These are phyloP conservation scores for Echinops telfairi DNA, from an alignment of 2,113 vertebrate species.

Conservation along the genomic window DNA sequence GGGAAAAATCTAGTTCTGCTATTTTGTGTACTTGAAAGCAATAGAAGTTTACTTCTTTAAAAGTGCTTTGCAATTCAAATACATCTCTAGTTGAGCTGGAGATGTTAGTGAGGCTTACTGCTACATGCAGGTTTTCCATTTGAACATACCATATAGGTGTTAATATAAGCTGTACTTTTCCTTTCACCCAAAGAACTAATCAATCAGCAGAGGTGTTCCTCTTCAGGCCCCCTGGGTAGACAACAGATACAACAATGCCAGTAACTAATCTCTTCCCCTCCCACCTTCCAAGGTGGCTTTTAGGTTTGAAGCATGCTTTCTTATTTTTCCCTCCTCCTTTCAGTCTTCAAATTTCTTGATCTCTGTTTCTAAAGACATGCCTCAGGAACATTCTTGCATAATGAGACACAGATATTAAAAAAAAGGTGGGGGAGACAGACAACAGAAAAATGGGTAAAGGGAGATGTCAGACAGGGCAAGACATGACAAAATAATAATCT, in stretches of 20 bases:
- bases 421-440: too few species aligned
- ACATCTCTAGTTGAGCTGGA: not conserved
- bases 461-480: too few species aligned
- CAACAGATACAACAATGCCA: conserved; percentile 59
- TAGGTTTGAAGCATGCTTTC: conserved; percentile 78
- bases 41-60: not conserved
- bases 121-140: not conserved
- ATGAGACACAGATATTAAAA: not conserved
- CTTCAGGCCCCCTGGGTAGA: conserved; percentile 51
- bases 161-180: not conserved
- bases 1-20: not conserved
- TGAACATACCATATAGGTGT: not conserved
- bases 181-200: conserved; percentile 54
- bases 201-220: not conserved
- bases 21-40: not conserved
- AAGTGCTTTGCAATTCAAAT: conserved; percentile 24
- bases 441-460: too few species aligned
- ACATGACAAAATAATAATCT: too few species aligned
- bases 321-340: conserved; percentile 25
- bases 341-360: not conserved
- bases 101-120: not conserved
- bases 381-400: conserved; percentile 59
- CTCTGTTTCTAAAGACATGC: conserved; percentile 32
- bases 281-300: conserved; percentile 75
- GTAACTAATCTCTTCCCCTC: conserved; percentile 65